Evolutionary conservation across 1,140 invertebrate genomes (phyloP).

Genomic region (Sycophila sp.): DNA sequence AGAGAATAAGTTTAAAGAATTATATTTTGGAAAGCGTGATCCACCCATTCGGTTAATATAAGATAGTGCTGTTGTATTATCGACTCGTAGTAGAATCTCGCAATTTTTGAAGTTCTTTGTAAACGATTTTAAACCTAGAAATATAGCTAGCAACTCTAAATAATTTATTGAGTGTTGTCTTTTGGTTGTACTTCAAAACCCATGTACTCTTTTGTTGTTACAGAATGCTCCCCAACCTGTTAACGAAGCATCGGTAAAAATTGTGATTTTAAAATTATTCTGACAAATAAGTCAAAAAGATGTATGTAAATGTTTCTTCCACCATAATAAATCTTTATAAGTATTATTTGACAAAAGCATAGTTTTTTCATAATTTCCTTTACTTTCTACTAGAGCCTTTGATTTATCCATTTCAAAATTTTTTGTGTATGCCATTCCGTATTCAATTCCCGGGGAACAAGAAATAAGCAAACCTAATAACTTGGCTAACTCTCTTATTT

Average conservation of each 20-base stretch:
- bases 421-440: background rate
- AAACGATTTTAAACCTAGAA: slow-evolving; percentile 17
- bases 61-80: slow-evolving; percentile 35
- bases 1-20: background rate
- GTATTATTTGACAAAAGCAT: background rate
- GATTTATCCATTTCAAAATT: background rate
- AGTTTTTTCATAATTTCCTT: background rate
- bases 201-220: slow-evolving; percentile 8
- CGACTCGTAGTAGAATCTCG: slow-evolving; percentile 25
- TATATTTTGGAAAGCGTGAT: background rate
- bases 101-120: background rate
- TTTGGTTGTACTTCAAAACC: slow-evolving; percentile 22
- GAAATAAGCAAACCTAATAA: background rate
- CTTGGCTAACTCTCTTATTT: background rate
- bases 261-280: slow-evolving; percentile 16
- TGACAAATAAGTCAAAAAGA: background rate
- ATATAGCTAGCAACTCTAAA: slow-evolving; percentile 28
- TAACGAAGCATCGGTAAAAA: slow-evolving; percentile 33
- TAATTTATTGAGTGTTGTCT: slow-evolving; percentile 27
- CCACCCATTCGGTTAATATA: slow-evolving; percentile 25
- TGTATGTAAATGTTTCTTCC: background rate
- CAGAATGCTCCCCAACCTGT: slow-evolving; percentile 25
- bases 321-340: slow-evolving; percentile 22
- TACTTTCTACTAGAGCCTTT: background rate
- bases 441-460: background rate